phyloP scores from a whole-genome alignment of 2,797 vertebrate species.

The Margarornis squamiger region DNA sequence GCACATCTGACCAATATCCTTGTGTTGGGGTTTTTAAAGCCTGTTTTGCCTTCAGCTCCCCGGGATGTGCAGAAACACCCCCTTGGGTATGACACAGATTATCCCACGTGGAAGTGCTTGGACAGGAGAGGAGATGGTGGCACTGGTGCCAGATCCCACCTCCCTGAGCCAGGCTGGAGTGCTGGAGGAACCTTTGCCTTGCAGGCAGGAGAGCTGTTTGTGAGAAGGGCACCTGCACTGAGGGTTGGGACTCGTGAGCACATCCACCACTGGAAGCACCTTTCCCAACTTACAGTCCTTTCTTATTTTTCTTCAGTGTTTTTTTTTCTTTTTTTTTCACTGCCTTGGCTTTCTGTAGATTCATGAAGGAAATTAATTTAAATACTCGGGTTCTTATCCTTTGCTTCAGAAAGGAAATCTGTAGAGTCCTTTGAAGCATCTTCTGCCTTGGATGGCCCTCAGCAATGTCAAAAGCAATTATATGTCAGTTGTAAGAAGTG shows the following conservation, averaged over 20 bases:
- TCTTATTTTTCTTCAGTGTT: neutral
- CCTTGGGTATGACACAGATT: neutral
- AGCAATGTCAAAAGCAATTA: constrained; percentile 28
- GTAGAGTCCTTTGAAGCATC: neutral
- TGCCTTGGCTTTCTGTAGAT: neutral
- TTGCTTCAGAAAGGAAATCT: constrained; percentile 17
- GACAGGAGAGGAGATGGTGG: neutral
- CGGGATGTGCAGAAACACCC: neutral
- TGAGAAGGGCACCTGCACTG: neutral
- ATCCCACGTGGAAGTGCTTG: neutral
- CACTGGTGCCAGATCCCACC: neutral
- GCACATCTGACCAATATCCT: neutral
- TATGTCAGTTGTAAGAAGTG: neutral
- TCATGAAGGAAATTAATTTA: neutral
- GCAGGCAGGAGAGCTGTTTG: neutral
- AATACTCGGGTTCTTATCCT: neutral
- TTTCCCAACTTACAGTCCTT: neutral
- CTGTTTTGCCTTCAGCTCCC: constrained; percentile 11
- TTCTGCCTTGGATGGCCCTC: constrained; percentile 6
- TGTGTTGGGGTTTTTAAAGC: neutral
- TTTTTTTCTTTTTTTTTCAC: neutral
- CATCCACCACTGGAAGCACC: neutral
- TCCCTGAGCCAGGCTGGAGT: neutral
- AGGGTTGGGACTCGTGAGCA: neutral
- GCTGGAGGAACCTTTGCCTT: neutral